Evolutionary conservation across 2,797 vertebrate genomes (phyloP).

Genomic region (Cheirogaleus major): DNA sequence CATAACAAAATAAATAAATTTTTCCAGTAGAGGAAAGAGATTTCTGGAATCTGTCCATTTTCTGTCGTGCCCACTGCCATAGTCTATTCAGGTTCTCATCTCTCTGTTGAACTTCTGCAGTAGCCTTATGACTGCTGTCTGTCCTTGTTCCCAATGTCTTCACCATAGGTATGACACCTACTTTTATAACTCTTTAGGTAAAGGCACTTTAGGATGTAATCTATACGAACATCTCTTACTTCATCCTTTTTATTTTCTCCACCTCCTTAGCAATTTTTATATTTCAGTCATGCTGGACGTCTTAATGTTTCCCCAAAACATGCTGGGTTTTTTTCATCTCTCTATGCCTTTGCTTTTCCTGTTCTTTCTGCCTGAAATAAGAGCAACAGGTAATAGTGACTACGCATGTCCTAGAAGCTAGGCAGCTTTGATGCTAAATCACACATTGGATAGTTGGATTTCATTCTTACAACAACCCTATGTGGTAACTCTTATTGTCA

Average conservation of each 20-base stretch:
- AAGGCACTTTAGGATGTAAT: background rate
- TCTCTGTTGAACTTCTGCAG: background rate
- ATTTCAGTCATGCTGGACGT: background rate
- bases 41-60: background rate
- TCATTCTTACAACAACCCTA: background rate
- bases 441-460: background rate
- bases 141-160: background rate
- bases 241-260: background rate
- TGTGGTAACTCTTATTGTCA: background rate
- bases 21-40: background rate
- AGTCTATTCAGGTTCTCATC: background rate
- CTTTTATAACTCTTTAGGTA: background rate
- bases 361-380: background rate
- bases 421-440: background rate
- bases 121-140: background rate
- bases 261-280: background rate
- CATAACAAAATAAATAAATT: background rate
- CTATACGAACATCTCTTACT: background rate
- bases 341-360: background rate
- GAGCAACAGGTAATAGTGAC: background rate
- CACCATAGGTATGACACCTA: background rate
- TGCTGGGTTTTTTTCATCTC: background rate
- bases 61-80: background rate
- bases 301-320: background rate
- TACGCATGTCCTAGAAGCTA: background rate